Evolutionary conservation across 1,140 invertebrate species (phyloP).

Genomic region (Arctopsyche grandis): DNA sequence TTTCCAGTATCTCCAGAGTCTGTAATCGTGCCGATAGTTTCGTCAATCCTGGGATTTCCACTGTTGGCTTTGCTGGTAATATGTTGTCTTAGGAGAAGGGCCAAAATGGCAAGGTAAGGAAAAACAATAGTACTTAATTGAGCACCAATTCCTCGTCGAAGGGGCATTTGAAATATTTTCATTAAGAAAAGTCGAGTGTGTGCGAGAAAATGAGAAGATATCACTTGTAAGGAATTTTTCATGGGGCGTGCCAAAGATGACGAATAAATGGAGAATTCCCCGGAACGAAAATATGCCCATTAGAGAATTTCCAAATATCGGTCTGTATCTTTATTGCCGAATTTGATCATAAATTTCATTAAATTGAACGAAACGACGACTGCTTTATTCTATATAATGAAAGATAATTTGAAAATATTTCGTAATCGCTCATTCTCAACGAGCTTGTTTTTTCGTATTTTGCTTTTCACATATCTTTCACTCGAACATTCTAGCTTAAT

Average conservation of each 20-base stretch:
- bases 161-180: background rate
- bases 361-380: background rate
- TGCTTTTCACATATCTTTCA: no score
- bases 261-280: constrained; percentile 17
- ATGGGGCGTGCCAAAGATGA: background rate
- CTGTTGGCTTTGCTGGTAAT: constrained; percentile 85
- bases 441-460: no score
- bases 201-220: background rate
- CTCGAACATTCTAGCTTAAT: no score
- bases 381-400: background rate
- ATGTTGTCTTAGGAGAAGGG: constrained; percentile 83
- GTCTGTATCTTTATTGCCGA: background rate
- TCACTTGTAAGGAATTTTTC: constrained; percentile 25
- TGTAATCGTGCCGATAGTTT: constrained; percentile 88
- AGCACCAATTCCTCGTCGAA: background rate
- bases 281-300: background rate
- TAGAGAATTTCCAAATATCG: background rate
- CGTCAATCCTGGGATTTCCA: constrained; percentile 89
- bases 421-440: no score
- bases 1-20: constrained; percentile 87
- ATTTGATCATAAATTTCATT: background rate
- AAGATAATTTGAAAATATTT: no score
- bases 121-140: constrained; percentile 6
- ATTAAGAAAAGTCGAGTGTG: background rate
- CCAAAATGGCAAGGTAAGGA: constrained; percentile 76